Evolutionary conservation across 2,113 vertebrate species (phyloP), one percentile per base, ranked within the genome.

Genomic region (Daphoenositta chrysoptera): DNA sequence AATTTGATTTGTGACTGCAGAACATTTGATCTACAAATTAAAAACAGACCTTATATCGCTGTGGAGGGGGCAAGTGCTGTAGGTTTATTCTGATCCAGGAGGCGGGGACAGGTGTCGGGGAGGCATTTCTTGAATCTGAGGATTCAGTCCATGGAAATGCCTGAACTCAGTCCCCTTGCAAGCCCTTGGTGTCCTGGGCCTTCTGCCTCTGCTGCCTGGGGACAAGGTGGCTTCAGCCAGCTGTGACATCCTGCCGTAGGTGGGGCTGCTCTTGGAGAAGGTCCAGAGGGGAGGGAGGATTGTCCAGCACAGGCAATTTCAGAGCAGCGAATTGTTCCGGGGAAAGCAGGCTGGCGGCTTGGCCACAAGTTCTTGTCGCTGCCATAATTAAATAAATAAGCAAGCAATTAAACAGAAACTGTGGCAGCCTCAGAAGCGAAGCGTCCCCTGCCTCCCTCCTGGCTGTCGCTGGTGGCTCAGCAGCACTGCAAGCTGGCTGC

Each of bases 351-450:
- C 40, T 89, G 57, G 66, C 85, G 68, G 60, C 75, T 40, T 31
- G 31, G 39, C 54, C 92, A 65, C 15, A 21, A 22, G n/a, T 65
- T 88, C 63, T 70, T 85, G 70, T 84, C 40, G 44, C 64, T 93
- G 58, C 69, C 26, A 1, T 84, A 66, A 81, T 92, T 78, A 76
- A 81, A 84, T 81, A 91, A 83, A 84, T 71, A 83, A 92, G 71
- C 13, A 28, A 66, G 56, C 87, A 50, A 70, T 87, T 79, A 20
- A 64, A 40, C 61, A 69, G 47, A 18, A 63, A 48, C 73, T 27
- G 65, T 66, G 80, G 48, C 80, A 82, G 68, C 60, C 35, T 87
- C 45, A 11, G 70, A 73, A 89, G n/a, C 0, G 14, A 8, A 13
- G 15, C 0, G 27, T 72, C 65, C 56, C 66, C 75, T 56, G 10